Conservation (phyloP, 2,888 invertebrate species). For the Cecidostiba fungosa region DNA sequence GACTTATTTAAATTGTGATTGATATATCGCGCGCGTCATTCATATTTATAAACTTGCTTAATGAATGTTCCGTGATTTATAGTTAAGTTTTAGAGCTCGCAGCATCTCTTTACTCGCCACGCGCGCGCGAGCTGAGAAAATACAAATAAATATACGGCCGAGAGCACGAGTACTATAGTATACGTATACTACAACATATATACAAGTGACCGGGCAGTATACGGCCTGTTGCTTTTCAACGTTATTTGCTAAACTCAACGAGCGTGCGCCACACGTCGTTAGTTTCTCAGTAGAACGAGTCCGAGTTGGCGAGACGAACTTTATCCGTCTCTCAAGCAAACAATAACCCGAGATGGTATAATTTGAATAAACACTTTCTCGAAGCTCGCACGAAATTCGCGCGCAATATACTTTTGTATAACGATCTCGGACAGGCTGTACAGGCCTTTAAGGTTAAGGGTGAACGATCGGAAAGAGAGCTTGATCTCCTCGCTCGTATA, state of each 20-base stretch:
- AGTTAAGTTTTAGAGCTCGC: neutral
- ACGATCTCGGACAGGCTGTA: neutral
- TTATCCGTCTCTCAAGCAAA: too few relatives aligned
- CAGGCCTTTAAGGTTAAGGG: conserved; percentile 59
- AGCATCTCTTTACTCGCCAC: neutral
- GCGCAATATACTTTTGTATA: conserved; percentile 48
- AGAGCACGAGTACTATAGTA: too few relatives aligned
- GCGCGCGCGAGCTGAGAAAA: neutral
- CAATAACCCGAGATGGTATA: too few relatives aligned
- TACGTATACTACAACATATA: too few relatives aligned
- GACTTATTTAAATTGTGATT: conserved; percentile 44
- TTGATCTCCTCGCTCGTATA: too few relatives aligned
- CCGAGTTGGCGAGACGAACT: neutral
- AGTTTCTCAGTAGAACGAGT: neutral
- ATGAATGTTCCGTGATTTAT: conserved; percentile 15
- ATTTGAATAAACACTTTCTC: too few relatives aligned
- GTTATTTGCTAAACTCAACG: neutral
- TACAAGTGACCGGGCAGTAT: neutral
- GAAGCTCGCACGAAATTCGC: conserved; percentile 29
- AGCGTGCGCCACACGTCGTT: neutral
- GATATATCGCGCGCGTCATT: conserved; percentile 24
- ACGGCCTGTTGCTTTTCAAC: neutral
- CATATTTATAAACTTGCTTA: conserved; percentile 36
- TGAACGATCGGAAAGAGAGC: conserved; percentile 58
- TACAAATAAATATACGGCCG: conserved; percentile 2